These are phyloP conservation scores for Osmoderma eremita DNA, from an alignment of 2,888 invertebrate genomes.

Conservation along the genomic window DNA sequence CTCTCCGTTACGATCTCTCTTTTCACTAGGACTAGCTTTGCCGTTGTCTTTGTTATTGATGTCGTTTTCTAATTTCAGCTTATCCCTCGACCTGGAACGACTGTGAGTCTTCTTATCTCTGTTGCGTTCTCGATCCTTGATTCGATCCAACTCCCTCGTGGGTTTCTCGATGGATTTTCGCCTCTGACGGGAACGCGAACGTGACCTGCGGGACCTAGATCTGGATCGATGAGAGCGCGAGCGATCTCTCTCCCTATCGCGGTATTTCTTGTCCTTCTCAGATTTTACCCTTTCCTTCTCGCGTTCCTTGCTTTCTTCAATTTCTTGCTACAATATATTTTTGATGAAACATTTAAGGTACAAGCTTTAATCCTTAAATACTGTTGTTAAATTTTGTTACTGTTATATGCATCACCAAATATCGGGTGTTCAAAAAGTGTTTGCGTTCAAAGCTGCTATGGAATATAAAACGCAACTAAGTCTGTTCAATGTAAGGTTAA, in stretches of 20 bases:
- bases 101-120: conserved; percentile 48
- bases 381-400: too few relatives aligned
- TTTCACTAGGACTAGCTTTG: conserved; percentile 57
- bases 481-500: too few relatives aligned
- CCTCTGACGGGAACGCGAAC: conserved; percentile 53
- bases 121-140: conserved; percentile 51
- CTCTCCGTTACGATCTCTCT: conserved; percentile 44
- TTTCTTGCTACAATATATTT: conserved; percentile 63
- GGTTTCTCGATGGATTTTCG: conserved; percentile 52
- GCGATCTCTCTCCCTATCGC: conserved; percentile 62
- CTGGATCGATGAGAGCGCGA: conserved; percentile 55
- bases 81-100: conserved; percentile 55
- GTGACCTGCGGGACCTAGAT: conserved; percentile 53
- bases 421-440: too few relatives aligned
- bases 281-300: conserved; percentile 63
- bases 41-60: conserved; percentile 61
- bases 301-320: conserved; percentile 60
- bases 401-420: too few relatives aligned
- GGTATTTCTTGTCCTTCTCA: conserved; percentile 64
- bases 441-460: too few relatives aligned
- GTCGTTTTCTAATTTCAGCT: conserved; percentile 49
- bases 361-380: too few relatives aligned
- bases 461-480: too few relatives aligned
- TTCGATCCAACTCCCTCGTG: conserved; percentile 49
- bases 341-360: conserved; percentile 7